Evolutionary conservation across 2,888 invertebrate genomes (phyloP).

Genomic region (Dryadula phaetusa): DNA sequence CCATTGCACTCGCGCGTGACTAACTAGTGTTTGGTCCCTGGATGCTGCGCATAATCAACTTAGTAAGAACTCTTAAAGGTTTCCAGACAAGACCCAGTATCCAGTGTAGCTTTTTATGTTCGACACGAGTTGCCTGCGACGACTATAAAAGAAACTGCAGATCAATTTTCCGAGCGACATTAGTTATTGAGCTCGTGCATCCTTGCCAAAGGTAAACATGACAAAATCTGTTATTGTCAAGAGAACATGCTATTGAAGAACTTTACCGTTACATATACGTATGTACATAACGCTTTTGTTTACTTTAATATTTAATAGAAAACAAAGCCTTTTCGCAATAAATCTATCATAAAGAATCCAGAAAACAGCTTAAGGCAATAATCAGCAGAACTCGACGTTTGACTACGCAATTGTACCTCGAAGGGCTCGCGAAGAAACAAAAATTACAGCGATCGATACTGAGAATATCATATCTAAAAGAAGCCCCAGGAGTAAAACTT

Average conservation of each 20-base stretch:
- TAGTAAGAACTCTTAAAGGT: slow-evolving; percentile 28
- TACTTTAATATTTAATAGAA: neutral
- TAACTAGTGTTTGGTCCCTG: slow-evolving; percentile 61
- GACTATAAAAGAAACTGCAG: slow-evolving; percentile 45
- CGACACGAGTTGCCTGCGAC: slow-evolving; percentile 35
- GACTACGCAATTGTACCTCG: slow-evolving; percentile 69
- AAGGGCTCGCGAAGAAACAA: slow-evolving; percentile 50
- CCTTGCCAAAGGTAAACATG: slow-evolving; percentile 38
- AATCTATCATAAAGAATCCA: slow-evolving; percentile 51
- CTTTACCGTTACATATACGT: slow-evolving; percentile 8
- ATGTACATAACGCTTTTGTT: neutral
- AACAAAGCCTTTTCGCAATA: slow-evolving; percentile 42
- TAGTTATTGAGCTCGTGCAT: slow-evolving; percentile 44
- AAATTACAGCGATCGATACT: slow-evolving; percentile 53
- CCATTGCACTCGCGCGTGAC: slow-evolving; percentile 68
- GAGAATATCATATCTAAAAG: slow-evolving; percentile 58
- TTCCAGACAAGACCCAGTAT: slow-evolving; percentile 37
- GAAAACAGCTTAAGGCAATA: slow-evolving; percentile 61
- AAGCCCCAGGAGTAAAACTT: slow-evolving; percentile 34
- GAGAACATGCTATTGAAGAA: slow-evolving; percentile 23
- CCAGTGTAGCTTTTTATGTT: slow-evolving; percentile 28
- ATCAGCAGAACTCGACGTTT: slow-evolving; percentile 56
- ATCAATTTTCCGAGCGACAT: slow-evolving; percentile 46
- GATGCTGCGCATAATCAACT: slow-evolving; percentile 31
- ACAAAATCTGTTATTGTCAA: slow-evolving; percentile 43